Evolutionary conservation across 2,888 invertebrate species (phyloP).

Genomic region (Harpalus rubripes): DNA sequence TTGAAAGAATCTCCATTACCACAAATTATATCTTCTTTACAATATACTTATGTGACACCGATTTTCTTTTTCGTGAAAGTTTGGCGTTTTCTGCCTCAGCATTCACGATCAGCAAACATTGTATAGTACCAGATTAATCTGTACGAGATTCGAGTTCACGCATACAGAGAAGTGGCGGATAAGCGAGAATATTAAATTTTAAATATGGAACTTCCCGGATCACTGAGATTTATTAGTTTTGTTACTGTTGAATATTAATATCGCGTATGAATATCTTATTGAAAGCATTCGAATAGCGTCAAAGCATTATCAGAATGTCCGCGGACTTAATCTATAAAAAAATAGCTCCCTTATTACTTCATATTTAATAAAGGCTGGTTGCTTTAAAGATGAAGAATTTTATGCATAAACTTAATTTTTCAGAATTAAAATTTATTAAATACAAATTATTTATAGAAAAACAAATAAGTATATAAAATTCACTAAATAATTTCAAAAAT

Average conservation of each 20-base stretch:
- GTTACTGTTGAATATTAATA: constrained; percentile 64
- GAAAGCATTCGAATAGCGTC: constrained; percentile 34
- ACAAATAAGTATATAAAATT: too few relatives aligned
- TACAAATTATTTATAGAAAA: too few relatives aligned
- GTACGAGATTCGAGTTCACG: constrained; percentile 64
- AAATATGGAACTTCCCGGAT: constrained; percentile 64
- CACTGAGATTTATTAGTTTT: constrained; percentile 63
- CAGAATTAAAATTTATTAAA: too few relatives aligned
- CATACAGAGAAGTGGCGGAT: constrained; percentile 46
- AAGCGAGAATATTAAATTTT: constrained; percentile 63
- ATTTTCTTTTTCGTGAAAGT: not conserved
- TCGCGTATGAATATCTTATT: constrained; percentile 60
- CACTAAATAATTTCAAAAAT: too few relatives aligned
- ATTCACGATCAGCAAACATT: constrained; percentile 37
- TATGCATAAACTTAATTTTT: too few relatives aligned
- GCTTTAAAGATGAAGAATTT: too few relatives aligned
- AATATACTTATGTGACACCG: too few relatives aligned
- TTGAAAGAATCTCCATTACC: too few relatives aligned
- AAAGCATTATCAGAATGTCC: constrained; percentile 19
- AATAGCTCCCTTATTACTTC: not conserved
- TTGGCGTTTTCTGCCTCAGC: not conserved
- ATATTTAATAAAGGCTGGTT: too few relatives aligned
- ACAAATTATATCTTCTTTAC: too few relatives aligned
- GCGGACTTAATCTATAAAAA: not conserved
- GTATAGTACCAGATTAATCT: constrained; percentile 58